Evolutionary conservation across 2,113 vertebrate genomes (phyloP), one percentile per base, ranked within the genome.

Genomic region (Ochotona princeps): DNA sequence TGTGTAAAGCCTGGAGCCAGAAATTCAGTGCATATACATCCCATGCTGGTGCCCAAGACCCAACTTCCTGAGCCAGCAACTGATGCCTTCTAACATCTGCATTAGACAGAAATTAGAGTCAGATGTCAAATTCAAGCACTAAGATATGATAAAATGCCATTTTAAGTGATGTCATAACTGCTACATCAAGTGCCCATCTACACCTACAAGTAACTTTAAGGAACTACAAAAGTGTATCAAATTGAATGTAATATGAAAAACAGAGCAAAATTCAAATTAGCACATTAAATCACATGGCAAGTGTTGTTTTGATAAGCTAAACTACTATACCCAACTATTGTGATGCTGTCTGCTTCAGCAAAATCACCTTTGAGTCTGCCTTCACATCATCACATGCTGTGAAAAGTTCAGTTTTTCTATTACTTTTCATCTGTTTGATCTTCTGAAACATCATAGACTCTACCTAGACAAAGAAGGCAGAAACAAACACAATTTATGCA

Each of bases 401-500:
- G 21, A 87, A 87, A 91, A 84, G 26, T 70, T 81, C 30, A 95
- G 80, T 76, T 93, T 80, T 54, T 13, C 18, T 90, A 30, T 57
- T 60, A 13, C 2, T 86, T 89, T 72, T 76, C 12, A 94, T 54
- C 72, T 80, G 75, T 87, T 90, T 94, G 72, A 92, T 76, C 32
- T 51, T 17, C 0, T 8, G 14, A 87, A 14, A 10, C 26, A 8
- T 84, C 49, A 11, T 25, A 17, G 14, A 87, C 54, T 15, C 32
- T 47, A 90, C 72, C 78, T 79, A 72, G 18, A 79, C 14, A 67
- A 83, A 54, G 17, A 80, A 67, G 26, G 20, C 7, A 66, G 38
- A 1, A 67, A 70, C 14, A 49, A 0, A 60, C 25, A 85, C 17
- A 74, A 38, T 73, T 93, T 93, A 21, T 74, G 32, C 10, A 67